These are phyloP conservation scores for Tetrapedia diversipes DNA, from an alignment of 2,888 invertebrate species.

Conservation along the genomic window DNA sequence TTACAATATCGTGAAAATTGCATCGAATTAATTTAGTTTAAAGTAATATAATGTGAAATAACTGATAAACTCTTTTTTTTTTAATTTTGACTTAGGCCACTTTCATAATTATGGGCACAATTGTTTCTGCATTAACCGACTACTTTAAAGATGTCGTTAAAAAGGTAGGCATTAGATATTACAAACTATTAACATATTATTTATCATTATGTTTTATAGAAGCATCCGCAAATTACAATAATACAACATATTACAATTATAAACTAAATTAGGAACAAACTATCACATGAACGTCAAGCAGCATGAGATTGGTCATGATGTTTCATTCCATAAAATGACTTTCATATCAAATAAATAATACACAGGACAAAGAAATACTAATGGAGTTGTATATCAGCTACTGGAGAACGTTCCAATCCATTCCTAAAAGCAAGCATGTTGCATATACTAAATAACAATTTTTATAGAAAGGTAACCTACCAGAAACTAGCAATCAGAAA, in stretches of 20 bases:
- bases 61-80: no score
- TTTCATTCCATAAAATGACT: constrained; percentile 73
- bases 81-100: no score
- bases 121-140: no score
- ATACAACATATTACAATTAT: constrained; percentile 9
- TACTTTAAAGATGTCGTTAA: no score
- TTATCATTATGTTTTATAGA: not conserved
- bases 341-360: constrained; percentile 40
- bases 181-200: not conserved
- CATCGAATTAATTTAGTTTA: no score
- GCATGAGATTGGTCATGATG: constrained; percentile 74
- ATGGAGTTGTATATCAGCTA: constrained; percentile 49
- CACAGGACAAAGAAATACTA: constrained; percentile 52
- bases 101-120: no score
- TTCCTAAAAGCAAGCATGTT: constrained; percentile 57
- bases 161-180: not conserved
- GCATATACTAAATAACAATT: constrained; percentile 38
- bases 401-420: constrained; percentile 37
- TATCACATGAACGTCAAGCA: constrained; percentile 54
- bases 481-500: constrained; percentile 31
- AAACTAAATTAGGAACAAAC: constrained; percentile 32
- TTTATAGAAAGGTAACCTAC: constrained; percentile 8
- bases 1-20: no score
- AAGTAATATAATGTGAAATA: no score
- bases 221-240: constrained; percentile 31